These are phyloP conservation scores for Bemisia tabaci DNA, from an alignment of 1,140 invertebrate species.

Conservation along the genomic window DNA sequence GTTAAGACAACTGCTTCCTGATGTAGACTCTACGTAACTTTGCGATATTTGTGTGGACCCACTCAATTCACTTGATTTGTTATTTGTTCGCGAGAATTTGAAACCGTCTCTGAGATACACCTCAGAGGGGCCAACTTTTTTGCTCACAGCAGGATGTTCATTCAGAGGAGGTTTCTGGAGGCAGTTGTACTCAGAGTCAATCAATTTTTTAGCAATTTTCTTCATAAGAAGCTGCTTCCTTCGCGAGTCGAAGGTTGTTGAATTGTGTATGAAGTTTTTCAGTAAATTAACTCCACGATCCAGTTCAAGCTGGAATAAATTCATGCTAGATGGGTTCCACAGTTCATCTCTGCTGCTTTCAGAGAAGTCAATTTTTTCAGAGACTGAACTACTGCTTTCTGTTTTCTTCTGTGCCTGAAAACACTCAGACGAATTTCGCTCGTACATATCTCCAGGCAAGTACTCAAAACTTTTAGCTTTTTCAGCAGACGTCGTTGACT, in stretches of 20 bases:
- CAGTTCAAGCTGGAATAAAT: constrained; percentile 26
- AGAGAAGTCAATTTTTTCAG: not conserved
- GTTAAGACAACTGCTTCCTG: not conserved
- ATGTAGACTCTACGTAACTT: not conserved
- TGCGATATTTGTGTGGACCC: not conserved
- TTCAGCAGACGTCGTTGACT: constrained; percentile 21
- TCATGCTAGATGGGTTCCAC: not conserved
- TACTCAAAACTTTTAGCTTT: constrained; percentile 38
- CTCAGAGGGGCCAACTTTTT: not conserved
- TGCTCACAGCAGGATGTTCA: not conserved
- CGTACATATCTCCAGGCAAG: constrained; percentile 33
- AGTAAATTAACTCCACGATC: constrained; percentile 34
- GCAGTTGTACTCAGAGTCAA: constrained; percentile 18
- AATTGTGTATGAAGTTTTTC: constrained; percentile 32
- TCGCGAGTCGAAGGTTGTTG: constrained; percentile 31
- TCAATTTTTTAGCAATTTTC: constrained; percentile 33
- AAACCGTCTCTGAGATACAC: not conserved
- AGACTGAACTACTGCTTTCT: not conserved
- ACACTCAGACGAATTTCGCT: constrained; percentile 21
- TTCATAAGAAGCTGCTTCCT: constrained; percentile 33
- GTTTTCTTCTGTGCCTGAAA: not conserved
- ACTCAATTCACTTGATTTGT: not conserved
- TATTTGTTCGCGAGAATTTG: not conserved
- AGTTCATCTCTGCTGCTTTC: not conserved
- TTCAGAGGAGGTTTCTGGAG: not conserved